Conservation (phyloP, 2,888 invertebrate genomes). For the Tiphia femorata region DNA sequence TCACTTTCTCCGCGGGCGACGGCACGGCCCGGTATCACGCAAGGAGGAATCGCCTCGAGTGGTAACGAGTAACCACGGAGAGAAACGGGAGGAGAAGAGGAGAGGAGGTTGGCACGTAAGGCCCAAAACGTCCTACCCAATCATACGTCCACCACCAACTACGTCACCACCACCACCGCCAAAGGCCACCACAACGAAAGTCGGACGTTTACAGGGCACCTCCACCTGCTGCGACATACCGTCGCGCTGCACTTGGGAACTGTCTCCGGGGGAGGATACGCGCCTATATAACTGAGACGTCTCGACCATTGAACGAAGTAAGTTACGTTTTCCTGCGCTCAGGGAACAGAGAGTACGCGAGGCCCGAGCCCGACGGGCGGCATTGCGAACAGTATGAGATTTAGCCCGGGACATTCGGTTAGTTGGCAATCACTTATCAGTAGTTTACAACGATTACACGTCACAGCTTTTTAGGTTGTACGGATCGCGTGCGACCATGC, state of each 20-base stretch:
- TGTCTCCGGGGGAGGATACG: conserved; percentile 60
- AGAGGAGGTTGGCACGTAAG: neutral
- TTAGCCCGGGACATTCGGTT: conserved; percentile 67
- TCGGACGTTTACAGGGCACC: conserved; percentile 38
- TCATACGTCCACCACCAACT: conserved; percentile 1
- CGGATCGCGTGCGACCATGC: neutral
- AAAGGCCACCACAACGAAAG: conserved; percentile 17
- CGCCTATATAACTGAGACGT: conserved; percentile 68
- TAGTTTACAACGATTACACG: no score
- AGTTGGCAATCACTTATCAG: conserved; percentile 49
- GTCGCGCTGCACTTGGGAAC: conserved; percentile 9
- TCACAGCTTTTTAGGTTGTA: neutral
- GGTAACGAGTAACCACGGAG: no score
- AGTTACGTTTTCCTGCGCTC: conserved; percentile 63
- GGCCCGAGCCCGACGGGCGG: conserved; percentile 62
- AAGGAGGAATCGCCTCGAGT: conserved; percentile 5
- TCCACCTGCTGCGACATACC: conserved; percentile 26
- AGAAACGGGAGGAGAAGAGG: conserved; percentile 18
- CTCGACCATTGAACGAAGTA: conserved; percentile 68
- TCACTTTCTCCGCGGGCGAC: conserved; percentile 64
- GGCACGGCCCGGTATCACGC: conserved; percentile 18
- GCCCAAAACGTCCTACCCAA: neutral
- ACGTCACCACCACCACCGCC: conserved; percentile 42
- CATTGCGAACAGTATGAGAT: conserved; percentile 63
- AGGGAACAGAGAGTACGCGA: conserved; percentile 61